Conservation (phyloP, 2,113 vertebrate species). For the Istiophorus platypterus region DNA sequence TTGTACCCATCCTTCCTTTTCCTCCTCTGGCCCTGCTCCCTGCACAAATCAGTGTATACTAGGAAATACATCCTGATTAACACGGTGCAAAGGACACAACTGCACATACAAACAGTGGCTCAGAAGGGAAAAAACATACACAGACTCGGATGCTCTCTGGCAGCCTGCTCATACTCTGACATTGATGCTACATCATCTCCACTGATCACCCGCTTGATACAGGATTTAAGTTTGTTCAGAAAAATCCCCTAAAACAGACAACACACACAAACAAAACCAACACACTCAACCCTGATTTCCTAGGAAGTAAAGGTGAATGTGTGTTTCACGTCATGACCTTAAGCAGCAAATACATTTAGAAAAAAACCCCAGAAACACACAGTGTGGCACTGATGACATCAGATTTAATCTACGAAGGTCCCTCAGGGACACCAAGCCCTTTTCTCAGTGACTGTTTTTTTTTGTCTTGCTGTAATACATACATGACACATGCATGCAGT, state of each 20-base stretch:
- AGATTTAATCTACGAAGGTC: slow-evolving; percentile 10
- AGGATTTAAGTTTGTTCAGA: slow-evolving; percentile 37
- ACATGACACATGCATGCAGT: not conserved
- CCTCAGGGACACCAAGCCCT: slow-evolving; percentile 17
- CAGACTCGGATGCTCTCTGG: slow-evolving; percentile 25
- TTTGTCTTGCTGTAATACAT: slow-evolving; percentile 2
- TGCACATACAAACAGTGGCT: not conserved
- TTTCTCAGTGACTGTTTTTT: not conserved
- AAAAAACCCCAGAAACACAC: slow-evolving; percentile 14
- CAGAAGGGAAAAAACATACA: not conserved
- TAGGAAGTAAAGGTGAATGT: not conserved
- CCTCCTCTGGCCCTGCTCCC: not conserved
- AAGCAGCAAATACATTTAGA: slow-evolving; percentile 11
- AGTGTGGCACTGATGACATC: not conserved
- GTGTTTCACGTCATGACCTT: not conserved
- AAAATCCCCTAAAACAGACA: slow-evolving; percentile 25
- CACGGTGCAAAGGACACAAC: slow-evolving; percentile 3
- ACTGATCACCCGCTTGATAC: slow-evolving; percentile 34
- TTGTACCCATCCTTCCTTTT: slow-evolving; percentile 26
- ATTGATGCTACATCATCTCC: slow-evolving; percentile 1
- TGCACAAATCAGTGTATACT: not conserved
- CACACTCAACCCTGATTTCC: slow-evolving; percentile 4
- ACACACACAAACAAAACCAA: not conserved
- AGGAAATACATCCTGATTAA: slow-evolving; percentile 24
- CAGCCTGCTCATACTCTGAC: slow-evolving; percentile 3